A percentile compares a stretch with the other conserved stretches of the same genome.
Conservation (phyloP, 2,113 vertebrate species). For the Clarias macrocephalus region DNA sequence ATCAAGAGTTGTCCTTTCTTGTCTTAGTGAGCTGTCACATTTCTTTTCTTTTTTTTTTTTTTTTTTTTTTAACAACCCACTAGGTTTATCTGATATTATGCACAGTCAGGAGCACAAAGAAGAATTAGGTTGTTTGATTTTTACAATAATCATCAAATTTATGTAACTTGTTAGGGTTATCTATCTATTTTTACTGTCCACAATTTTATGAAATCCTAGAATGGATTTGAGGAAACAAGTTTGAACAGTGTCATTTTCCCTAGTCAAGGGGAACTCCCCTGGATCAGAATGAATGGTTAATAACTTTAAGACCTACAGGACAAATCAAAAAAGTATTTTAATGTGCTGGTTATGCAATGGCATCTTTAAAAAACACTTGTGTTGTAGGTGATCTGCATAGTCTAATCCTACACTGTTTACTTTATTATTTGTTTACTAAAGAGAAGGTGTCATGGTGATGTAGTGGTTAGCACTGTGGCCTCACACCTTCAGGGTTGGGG, state of each 20-base stretch:
- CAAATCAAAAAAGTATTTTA: not conserved
- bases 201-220: not conserved
- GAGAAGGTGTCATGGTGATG: no score
- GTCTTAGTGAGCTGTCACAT: constrained; percentile 52
- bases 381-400: not conserved
- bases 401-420: no score
- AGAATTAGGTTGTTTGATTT: not conserved
- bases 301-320: not conserved
- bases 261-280: not conserved
- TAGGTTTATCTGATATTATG: not conserved
- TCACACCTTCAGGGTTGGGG: no score
- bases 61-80: constrained; percentile 28
- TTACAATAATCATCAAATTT: not conserved
- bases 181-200: not conserved
- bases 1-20: constrained; percentile 72
- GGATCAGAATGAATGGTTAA: not conserved
- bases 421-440: no score
- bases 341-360: not conserved
- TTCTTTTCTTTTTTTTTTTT: constrained; percentile 9
- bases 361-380: not conserved
- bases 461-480: no score
- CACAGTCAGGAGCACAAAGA: not conserved
- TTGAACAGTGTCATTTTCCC: not conserved
- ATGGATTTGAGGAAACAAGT: not conserved
- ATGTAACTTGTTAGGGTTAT: not conserved